Conservation (phyloP, 2,888 invertebrate species). For the Acleris laterana region DNA sequence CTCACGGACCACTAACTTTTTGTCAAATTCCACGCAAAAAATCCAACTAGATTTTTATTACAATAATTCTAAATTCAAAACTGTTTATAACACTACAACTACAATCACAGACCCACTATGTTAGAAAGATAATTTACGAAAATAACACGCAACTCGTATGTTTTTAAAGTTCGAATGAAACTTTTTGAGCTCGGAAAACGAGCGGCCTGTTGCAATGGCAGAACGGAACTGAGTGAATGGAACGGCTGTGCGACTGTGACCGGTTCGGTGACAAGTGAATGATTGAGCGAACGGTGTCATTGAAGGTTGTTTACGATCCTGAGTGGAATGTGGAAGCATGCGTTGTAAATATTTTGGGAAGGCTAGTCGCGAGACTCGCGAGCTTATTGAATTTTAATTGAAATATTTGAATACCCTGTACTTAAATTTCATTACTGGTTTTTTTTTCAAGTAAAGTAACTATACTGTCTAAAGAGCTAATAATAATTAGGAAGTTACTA, state of each 20-base stretch:
- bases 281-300: slow-evolving; percentile 9
- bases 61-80: slow-evolving; percentile 1
- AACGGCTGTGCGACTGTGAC: slow-evolving; percentile 3
- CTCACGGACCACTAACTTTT: slow-evolving; percentile 49
- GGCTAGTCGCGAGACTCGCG: too few relatives aligned
- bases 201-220: slow-evolving; percentile 3
- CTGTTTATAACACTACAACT: too few relatives aligned
- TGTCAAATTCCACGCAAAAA: slow-evolving; percentile 39
- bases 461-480: too few relatives aligned
- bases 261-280: slow-evolving; percentile 29
- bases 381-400: too few relatives aligned
- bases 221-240: slow-evolving; percentile 32
- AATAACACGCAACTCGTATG: not conserved
- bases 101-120: not conserved
- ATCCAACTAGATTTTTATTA: slow-evolving; percentile 20
- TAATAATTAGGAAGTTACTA: too few relatives aligned
- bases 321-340: slow-evolving; percentile 18
- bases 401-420: too few relatives aligned
- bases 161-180: slow-evolving; percentile 21
- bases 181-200: not conserved
- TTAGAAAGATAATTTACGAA: not conserved
- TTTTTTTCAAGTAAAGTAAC: too few relatives aligned
- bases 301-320: slow-evolving; percentile 30
- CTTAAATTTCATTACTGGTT: too few relatives aligned
- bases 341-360: too few relatives aligned